phyloP scores from a whole-genome alignment of 2,113 vertebrate species.

The Thomomys bottae region DNA sequence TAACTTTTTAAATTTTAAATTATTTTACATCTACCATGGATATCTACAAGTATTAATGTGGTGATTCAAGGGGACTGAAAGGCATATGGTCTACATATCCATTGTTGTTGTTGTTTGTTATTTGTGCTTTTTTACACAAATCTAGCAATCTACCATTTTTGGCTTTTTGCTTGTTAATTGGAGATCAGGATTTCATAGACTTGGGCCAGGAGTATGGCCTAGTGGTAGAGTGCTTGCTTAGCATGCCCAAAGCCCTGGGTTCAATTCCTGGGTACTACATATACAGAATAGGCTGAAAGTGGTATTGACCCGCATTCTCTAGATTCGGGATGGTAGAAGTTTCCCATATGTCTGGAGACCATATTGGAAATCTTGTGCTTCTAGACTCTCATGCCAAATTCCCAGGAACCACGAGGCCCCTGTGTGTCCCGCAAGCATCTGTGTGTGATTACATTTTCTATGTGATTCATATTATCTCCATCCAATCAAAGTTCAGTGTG shows the following conservation, averaged over 20 bases:
- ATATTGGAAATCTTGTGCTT: neutral
- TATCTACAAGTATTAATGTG: neutral
- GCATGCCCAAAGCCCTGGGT: too few species aligned
- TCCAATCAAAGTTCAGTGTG: neutral
- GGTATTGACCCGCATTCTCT: slow-evolving; percentile 41
- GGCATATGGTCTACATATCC: neutral
- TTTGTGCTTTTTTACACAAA: too few species aligned
- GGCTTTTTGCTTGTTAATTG: too few species aligned
- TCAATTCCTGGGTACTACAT: too few species aligned
- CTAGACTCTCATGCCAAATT: slow-evolving; percentile 17
- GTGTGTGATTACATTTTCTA: neutral
- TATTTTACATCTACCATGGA: neutral
- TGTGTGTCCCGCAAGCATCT: slow-evolving; percentile 8
- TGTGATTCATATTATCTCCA: neutral
- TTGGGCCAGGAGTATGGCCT: too few species aligned
- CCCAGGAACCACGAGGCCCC: slow-evolving; percentile 13
- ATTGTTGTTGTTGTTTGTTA: neutral
- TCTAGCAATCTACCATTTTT: neutral
- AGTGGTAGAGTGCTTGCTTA: too few species aligned
- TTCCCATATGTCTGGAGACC: slow-evolving; percentile 48
- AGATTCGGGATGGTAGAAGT: neutral
- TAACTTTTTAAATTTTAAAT: neutral
- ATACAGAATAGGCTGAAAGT: too few species aligned
- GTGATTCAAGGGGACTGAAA: neutral
- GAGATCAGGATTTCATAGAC: too few species aligned